A percentile compares a stretch with the other conserved stretches of the same genome.
Conservation (phyloP, 2,888 invertebrate species). For the Tethea ocularis region DNA sequence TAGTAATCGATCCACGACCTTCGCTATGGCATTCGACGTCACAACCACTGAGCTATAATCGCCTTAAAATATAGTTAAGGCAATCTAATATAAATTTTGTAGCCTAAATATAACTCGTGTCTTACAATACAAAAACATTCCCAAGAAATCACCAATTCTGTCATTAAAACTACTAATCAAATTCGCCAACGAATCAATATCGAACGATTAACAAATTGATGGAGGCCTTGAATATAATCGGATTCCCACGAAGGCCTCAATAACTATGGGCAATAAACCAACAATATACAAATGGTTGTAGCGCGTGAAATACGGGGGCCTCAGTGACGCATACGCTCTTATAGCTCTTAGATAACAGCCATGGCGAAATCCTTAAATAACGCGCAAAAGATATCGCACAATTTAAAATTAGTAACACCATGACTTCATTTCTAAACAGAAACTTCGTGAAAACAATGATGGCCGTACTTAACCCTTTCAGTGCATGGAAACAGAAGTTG, state of each 20-base stretch:
- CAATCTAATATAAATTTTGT: too few species aligned
- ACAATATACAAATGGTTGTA: slow-evolving; percentile 14
- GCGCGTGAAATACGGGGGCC: slow-evolving; percentile 26
- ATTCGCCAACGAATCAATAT: not conserved
- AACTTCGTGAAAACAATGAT: not conserved
- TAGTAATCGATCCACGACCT: too few species aligned
- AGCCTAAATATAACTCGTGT: not conserved
- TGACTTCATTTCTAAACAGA: not conserved
- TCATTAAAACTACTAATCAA: not conserved
- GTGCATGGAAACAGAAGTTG: too few species aligned
- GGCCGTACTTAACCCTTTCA: not conserved
- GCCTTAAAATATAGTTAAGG: too few species aligned
- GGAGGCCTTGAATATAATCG: not conserved
- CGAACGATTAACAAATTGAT: not conserved
- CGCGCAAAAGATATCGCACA: slow-evolving; percentile 8
- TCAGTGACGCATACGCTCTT: slow-evolving; percentile 27
- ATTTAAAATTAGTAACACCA: slow-evolving; percentile 1
- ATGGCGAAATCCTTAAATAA: slow-evolving; percentile 6
- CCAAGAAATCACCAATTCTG: not conserved
- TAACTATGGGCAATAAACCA: slow-evolving; percentile 1
- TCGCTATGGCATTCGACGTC: too few species aligned
- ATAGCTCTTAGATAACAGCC: not conserved
- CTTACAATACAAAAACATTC: not conserved
- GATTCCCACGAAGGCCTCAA: not conserved
- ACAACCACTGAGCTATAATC: too few species aligned